phyloP scores from a whole-genome alignment of 1,140 invertebrate genomes.

The Neotoxoptera formosana region DNA sequence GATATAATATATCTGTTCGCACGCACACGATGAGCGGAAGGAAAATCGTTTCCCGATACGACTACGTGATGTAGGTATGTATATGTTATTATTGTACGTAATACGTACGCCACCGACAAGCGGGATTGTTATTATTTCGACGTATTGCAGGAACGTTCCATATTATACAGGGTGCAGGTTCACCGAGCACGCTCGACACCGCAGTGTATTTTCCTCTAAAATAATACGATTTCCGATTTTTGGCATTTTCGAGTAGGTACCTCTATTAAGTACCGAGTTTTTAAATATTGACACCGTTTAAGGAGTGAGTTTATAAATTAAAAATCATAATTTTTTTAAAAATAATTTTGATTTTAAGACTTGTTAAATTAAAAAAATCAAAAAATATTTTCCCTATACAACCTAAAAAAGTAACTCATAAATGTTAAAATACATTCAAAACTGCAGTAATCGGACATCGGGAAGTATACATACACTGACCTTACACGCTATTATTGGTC shows the following conservation, averaged over 20 bases:
- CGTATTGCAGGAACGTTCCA: not conserved
- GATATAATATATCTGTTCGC: not conserved
- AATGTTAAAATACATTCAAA: too few species aligned
- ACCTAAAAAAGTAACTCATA: too few species aligned
- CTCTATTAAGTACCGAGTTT: not conserved
- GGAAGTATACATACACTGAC: too few species aligned
- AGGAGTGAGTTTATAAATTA: not conserved
- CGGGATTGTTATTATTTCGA: not conserved
- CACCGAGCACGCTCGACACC: not conserved
- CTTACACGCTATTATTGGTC: not conserved
- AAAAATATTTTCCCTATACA: too few species aligned
- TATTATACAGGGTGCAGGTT: not conserved
- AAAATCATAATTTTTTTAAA: too few species aligned
- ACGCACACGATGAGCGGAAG: not conserved
- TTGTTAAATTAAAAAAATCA: too few species aligned
- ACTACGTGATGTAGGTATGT: not conserved
- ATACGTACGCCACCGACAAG: not conserved
- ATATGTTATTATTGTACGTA: not conserved
- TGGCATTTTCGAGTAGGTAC: not conserved
- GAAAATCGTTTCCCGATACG: constrained; percentile 9
- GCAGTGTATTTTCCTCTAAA: not conserved
- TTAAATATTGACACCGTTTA: not conserved
- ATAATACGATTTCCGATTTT: not conserved
- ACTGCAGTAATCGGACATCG: too few species aligned
- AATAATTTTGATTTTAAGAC: too few species aligned